Conservation (phyloP, 2,888 invertebrate genomes). For the Brassicogethes aeneus region DNA sequence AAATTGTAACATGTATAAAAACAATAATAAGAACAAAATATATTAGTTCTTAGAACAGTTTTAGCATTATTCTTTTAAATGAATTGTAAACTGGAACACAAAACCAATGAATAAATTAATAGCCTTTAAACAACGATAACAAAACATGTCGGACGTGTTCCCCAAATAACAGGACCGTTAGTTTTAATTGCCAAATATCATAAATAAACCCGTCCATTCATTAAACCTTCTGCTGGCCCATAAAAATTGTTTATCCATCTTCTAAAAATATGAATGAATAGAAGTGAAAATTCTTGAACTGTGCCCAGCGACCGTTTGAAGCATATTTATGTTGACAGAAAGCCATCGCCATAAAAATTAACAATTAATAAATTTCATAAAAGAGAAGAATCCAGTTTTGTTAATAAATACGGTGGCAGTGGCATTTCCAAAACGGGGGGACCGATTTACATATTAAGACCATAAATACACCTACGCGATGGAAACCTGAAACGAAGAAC, state of each 20-base stretch:
- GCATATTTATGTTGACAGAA: slow-evolving; percentile 36
- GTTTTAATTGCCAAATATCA: too few relatives aligned
- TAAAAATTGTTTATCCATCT: background rate
- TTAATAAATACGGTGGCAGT: slow-evolving; percentile 30
- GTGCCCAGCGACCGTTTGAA: background rate
- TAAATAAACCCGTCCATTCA: background rate
- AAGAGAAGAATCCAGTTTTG: slow-evolving; percentile 24
- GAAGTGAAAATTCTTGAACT: background rate
- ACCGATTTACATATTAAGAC: slow-evolving; percentile 36
- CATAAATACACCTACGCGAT: slow-evolving; percentile 35
- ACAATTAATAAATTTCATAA: slow-evolving; percentile 37
- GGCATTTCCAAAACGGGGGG: slow-evolving; percentile 31
- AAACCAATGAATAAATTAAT: too few relatives aligned
- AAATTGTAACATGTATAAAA: too few relatives aligned
- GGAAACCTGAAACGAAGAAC: slow-evolving; percentile 27
- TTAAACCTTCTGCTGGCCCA: background rate
- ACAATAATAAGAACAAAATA: too few relatives aligned
- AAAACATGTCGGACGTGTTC: too few relatives aligned
- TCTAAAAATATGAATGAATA: slow-evolving; percentile 8
- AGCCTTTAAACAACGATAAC: too few relatives aligned
- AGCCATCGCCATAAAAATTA: slow-evolving; percentile 37
- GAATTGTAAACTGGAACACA: too few relatives aligned
- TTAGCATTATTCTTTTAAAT: too few relatives aligned
- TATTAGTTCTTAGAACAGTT: too few relatives aligned
- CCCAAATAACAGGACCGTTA: too few relatives aligned